Percentiles rank a stretch among this genome's conserved stretches.
Evolutionary conservation across 2,888 invertebrate species (phyloP).

Genomic region (Globia sparganii): DNA sequence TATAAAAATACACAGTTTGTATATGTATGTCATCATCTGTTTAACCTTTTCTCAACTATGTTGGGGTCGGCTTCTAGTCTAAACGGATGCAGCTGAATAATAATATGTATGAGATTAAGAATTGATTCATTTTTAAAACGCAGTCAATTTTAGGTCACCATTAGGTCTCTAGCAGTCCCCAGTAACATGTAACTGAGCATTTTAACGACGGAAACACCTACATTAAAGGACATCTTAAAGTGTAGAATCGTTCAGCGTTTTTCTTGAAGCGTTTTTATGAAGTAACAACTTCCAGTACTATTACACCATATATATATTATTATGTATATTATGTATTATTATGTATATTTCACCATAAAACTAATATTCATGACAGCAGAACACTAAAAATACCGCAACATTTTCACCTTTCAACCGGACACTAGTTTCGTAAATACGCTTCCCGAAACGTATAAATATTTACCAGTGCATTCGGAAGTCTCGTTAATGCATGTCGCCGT

Average conservation of each 20-base stretch:
- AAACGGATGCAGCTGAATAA: background rate
- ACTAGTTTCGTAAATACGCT: conserved; percentile 54
- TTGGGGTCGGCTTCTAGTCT: background rate
- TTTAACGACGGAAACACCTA: background rate
- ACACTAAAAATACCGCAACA: conserved; percentile 4
- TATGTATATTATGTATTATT: too few relatives aligned
- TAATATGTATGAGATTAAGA: background rate
- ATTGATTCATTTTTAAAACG: background rate
- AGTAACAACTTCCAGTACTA: background rate
- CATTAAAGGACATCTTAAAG: background rate
- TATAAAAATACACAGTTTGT: background rate
- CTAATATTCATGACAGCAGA: background rate
- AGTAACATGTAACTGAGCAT: background rate
- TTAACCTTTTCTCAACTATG: background rate
- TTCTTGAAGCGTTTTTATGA: too few relatives aligned
- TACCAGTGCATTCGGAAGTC: conserved; percentile 73
- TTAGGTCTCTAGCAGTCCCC: background rate
- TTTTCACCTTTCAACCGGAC: conserved; percentile 10
- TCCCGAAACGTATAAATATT: conserved; percentile 74
- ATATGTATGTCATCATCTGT: background rate
- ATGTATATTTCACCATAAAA: background rate
- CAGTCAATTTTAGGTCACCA: background rate
- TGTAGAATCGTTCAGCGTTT: background rate
- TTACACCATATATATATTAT: too few relatives aligned
- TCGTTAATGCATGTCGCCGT: conserved; percentile 76